Conservation (phyloP, 2,113 vertebrate genomes). For the Dipodomys spectabilis region DNA sequence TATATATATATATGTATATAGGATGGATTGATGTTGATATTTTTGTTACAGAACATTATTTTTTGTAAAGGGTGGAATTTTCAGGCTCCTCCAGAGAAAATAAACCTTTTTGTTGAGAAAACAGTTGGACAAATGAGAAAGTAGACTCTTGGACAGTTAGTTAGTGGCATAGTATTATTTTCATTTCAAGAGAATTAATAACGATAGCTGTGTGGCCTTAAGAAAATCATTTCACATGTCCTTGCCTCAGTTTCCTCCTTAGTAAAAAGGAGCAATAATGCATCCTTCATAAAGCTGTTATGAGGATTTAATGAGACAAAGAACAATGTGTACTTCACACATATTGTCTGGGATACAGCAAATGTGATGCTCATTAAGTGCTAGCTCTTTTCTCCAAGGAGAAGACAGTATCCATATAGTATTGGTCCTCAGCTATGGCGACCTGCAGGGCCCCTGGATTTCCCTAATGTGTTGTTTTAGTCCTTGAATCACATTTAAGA, state of each 20-base stretch:
- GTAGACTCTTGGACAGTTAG: not conserved
- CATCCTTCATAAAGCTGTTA: not conserved
- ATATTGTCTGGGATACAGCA: not conserved
- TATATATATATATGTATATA: not conserved
- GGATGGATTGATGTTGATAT: not conserved
- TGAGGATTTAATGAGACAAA: not conserved
- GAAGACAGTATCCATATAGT: not conserved
- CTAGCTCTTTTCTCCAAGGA: not conserved
- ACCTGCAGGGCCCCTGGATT: not conserved
- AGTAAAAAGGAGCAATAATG: slow-evolving; percentile 17
- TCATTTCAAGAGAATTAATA: slow-evolving; percentile 3
- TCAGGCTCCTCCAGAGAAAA: slow-evolving; percentile 1
- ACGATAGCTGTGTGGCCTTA: not conserved
- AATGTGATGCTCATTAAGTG: not conserved
- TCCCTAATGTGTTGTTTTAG: not conserved
- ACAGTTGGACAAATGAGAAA: slow-evolving; percentile 15
- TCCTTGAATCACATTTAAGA: slow-evolving; percentile 45
- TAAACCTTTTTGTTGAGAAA: not conserved
- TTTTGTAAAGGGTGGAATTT: not conserved
- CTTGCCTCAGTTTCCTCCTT: slow-evolving; percentile 12
- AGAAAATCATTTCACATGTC: not conserved
- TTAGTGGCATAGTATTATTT: not conserved
- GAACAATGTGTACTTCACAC: not conserved
- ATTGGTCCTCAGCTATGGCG: not conserved
- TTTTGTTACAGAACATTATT: not conserved